Conservation (phyloP, 2,888 invertebrate genomes). For the Drosophila sordidula region DNA sequence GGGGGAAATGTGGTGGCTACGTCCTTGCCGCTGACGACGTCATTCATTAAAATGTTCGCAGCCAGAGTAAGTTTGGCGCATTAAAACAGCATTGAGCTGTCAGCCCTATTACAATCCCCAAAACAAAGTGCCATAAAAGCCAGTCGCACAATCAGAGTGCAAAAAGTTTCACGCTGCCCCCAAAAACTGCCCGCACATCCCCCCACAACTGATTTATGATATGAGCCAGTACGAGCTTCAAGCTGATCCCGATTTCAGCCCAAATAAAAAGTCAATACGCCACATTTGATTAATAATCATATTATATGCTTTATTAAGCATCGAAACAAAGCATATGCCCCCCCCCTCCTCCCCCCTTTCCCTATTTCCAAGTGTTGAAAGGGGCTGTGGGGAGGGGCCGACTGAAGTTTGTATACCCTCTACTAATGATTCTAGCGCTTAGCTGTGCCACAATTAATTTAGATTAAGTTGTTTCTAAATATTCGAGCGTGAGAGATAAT, state of each 20-base stretch:
- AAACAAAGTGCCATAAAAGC: conserved; percentile 79
- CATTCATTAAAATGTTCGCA: conserved; percentile 75
- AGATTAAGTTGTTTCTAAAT: conserved; percentile 44
- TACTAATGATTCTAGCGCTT: conserved; percentile 22
- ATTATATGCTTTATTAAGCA: conserved; percentile 79
- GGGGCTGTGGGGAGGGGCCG: neutral
- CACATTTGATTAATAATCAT: conserved; percentile 77
- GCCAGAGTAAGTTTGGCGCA: conserved; percentile 62
- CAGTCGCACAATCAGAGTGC: conserved; percentile 58
- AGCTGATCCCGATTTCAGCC: conserved; percentile 17
- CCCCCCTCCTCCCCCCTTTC: neutral
- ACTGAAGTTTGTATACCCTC: conserved; percentile 24
- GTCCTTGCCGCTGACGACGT: conserved; percentile 69
- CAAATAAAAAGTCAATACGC: conserved; percentile 74
- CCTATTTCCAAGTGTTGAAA: neutral
- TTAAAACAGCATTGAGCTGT: conserved; percentile 80
- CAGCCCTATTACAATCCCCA: conserved; percentile 68
- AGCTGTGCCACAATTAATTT: conserved; percentile 40
- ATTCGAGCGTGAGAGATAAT: neutral
- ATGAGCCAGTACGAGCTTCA: conserved; percentile 2
- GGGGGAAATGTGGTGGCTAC: neutral
- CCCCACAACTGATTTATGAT: conserved; percentile 65
- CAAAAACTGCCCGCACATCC: neutral
- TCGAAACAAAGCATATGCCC: conserved; percentile 29
- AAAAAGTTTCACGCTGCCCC: conserved; percentile 56